phyloP scores from a whole-genome alignment of 2,888 invertebrate genomes.

The Drosophila robusta region DNA sequence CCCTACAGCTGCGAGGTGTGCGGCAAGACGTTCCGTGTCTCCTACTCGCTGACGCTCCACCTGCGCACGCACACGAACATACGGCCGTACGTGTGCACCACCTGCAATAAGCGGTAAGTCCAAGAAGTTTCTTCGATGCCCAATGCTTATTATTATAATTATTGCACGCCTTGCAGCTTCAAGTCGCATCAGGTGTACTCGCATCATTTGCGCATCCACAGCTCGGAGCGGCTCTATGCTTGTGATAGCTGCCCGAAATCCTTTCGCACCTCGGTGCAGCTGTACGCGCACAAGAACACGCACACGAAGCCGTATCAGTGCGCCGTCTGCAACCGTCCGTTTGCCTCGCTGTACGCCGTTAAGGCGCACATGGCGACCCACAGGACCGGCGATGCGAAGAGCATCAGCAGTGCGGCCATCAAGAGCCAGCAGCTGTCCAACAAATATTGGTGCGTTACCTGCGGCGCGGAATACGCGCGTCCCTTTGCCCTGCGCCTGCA shows the following conservation, averaged over 20 bases:
- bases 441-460: constrained; percentile 87
- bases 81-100: constrained; percentile 90
- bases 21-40: constrained; percentile 92
- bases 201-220: constrained; percentile 91
- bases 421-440: constrained; percentile 65
- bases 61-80: constrained; percentile 92
- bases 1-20: constrained; percentile 92
- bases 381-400: constrained; percentile 27
- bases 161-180: constrained; percentile 86
- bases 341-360: constrained; percentile 91
- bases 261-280: constrained; percentile 92
- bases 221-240: constrained; percentile 90
- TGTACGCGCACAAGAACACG: constrained; percentile 92
- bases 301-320: constrained; percentile 93
- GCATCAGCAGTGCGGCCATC: constrained; percentile 1
- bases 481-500: constrained; percentile 91
- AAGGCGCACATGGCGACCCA: constrained; percentile 90
- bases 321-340: constrained; percentile 91
- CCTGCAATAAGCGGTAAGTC: constrained; percentile 87
- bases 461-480: constrained; percentile 92
- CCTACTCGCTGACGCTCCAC: constrained; percentile 92
- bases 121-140: fast-evolving
- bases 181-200: constrained; percentile 93
- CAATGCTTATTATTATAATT: background rate
- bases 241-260: constrained; percentile 92